These are phyloP conservation scores for Penelope pileata DNA, from an alignment of 2,113 vertebrate genomes.

Conservation along the genomic window DNA sequence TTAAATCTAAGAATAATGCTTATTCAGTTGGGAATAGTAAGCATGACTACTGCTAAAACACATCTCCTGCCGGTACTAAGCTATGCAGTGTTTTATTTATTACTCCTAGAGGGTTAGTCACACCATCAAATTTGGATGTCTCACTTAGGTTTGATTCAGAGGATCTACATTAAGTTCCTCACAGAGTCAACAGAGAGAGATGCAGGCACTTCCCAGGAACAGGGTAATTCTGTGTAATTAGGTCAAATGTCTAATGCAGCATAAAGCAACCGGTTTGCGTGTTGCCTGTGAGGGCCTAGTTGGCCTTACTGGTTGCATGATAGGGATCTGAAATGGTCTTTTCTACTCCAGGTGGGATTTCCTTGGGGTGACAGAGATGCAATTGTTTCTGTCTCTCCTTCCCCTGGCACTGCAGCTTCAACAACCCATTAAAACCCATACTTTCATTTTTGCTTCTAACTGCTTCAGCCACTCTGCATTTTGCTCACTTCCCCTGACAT, in stretches of 20 bases:
- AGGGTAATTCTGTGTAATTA: neutral
- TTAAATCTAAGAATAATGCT: neutral
- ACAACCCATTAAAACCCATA: neutral
- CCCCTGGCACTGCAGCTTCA: neutral
- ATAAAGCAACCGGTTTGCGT: neutral
- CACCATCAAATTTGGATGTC: slow-evolving; percentile 22
- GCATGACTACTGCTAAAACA: slow-evolving; percentile 29
- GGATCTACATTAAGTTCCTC: neutral
- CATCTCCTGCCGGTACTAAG: neutral
- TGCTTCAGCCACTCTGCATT: neutral
- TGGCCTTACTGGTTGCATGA: neutral
- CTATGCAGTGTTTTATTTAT: slow-evolving; percentile 7
- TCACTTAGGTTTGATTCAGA: slow-evolving; percentile 48
- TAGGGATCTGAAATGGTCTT: neutral
- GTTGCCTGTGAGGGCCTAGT: neutral
- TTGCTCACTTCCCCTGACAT: neutral
- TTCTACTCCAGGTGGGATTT: neutral
- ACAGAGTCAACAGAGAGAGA: neutral
- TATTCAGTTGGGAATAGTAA: slow-evolving; percentile 31
- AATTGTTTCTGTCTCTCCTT: neutral
- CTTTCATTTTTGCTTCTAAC: neutral
- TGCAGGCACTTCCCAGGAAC: neutral
- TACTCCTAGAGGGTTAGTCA: slow-evolving; percentile 33
- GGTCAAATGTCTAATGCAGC: neutral
- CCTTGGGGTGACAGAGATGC: neutral